Base-by-base conservation (phyloP, 2,888 invertebrate species). In the Andrena minutula region DNA sequence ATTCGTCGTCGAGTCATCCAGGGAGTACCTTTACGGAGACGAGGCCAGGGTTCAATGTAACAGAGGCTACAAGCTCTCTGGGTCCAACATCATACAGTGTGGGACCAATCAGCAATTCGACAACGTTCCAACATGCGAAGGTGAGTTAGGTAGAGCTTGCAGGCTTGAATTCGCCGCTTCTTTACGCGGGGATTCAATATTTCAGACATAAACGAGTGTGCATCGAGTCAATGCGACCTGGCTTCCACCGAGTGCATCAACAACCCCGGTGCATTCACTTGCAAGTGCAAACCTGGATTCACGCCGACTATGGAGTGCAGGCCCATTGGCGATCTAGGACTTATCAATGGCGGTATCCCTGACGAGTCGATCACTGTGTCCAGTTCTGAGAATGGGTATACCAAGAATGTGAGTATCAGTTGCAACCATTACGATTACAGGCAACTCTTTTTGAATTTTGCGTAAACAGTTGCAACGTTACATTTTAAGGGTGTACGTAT, bases 191-290 rank as follows among this genome's bases (percentile, higher is more conserved):
- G 28, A 32, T 58, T 23, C n/a, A 6, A 63, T n/a, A n/a, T 63
- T 28, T 63, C 84, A 95, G 98, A 98, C 93, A 97, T 98, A 82
- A 98, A 98, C 90, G 98, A 98, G 94, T 98, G 98, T 93, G 95
- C 96, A 4, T 97, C 96, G 85, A 97, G 97, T 79, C 98, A 98
- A 93, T 99, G 98, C 93, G 98, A 98, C 92, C 94, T 97, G 30
- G 97, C 97, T 0, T 98, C 98, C 0, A 98, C 98, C 0, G 98
- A 98, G 93, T 98, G 98, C 93, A 96, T 96, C 86, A 99, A 99
- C 91, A 97, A 97, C 5, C 96, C 97, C 63, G 98, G 98, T 58
- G 97, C 97, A 26, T 98, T 98, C 94, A 97, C 96, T 89, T 99
- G 98, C 92, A 97, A 97, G 88, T 99, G 98, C 91, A 96, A 96